phyloP scores from a whole-genome alignment of 2,888 invertebrate genomes.

The Malacosoma neustria region DNA sequence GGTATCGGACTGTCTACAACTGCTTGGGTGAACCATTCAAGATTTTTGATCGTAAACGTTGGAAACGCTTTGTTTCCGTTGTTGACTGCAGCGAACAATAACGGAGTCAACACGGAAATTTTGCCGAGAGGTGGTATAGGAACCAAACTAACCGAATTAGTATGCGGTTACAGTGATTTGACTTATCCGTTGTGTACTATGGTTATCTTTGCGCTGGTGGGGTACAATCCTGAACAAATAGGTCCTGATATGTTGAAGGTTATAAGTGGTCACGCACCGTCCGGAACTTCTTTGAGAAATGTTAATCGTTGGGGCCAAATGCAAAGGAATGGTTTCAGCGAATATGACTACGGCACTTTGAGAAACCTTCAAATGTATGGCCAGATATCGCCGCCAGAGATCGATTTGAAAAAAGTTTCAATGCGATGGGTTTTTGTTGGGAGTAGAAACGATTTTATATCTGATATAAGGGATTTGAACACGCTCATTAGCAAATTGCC shows the following conservation, averaged over 20 bases:
- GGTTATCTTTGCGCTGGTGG: conserved; percentile 20
- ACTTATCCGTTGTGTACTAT: conserved; percentile 21
- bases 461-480: conserved; percentile 18
- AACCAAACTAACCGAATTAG: conserved; percentile 10
- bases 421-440: conserved; percentile 20
- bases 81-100: conserved; percentile 2
- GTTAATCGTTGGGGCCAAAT: conserved; percentile 26
- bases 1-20: conserved; percentile 25
- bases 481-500: conserved; percentile 12
- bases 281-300: conserved; percentile 26
- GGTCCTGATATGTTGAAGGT: conserved; percentile 17
- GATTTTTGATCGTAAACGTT: conserved; percentile 15
- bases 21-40: conserved; percentile 18
- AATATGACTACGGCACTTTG: conserved; percentile 19
- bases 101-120: conserved; percentile 15
- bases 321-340: conserved; percentile 19
- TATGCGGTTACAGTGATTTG: conserved; percentile 18
- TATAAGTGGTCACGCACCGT: conserved; percentile 21
- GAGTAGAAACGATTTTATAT: conserved; percentile 24
- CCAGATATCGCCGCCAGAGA: conserved; percentile 15
- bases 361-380: conserved; percentile 18
- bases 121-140: conserved; percentile 13
- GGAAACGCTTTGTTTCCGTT: conserved; percentile 12
- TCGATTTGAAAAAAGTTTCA: conserved; percentile 16
- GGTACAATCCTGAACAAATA: conserved; percentile 23